phyloP scores from a whole-genome alignment of 2,797 vertebrate genomes.

The Myotis planiceps region DNA sequence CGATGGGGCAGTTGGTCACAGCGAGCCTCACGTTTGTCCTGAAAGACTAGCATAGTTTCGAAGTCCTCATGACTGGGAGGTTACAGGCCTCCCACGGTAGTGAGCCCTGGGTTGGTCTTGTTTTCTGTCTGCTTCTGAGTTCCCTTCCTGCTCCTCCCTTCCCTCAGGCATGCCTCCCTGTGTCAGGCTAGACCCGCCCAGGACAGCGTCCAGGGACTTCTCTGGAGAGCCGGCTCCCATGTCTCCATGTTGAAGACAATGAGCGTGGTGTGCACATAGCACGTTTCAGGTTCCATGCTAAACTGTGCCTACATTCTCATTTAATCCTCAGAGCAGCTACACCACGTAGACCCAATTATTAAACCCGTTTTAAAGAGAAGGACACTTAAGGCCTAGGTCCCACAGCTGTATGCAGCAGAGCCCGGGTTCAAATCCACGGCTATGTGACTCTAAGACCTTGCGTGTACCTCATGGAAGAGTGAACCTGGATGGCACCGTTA shows the following conservation, averaged over 20 bases:
- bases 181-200: background rate
- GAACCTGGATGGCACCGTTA: background rate
- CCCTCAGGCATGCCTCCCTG: background rate
- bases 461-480: background rate
- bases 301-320: background rate
- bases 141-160: background rate
- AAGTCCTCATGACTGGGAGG: background rate
- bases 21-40: background rate
- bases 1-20: background rate
- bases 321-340: background rate
- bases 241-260: background rate
- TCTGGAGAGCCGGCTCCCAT: background rate
- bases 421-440: background rate
- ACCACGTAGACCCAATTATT: background rate
- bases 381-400: background rate
- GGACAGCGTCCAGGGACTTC: background rate
- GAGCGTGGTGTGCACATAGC: background rate
- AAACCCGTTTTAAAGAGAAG: background rate
- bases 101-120: background rate
- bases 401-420: background rate
- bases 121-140: background rate
- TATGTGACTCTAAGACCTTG: background rate
- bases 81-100: background rate
- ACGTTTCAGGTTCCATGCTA: background rate
- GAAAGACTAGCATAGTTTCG: background rate